Percentiles rank a stretch among this genome's conserved stretches.
Evolutionary conservation across 30 jellyfish, hydroid and myxozoan species (phyloP).

Genomic region (Mastigias papua): DNA sequence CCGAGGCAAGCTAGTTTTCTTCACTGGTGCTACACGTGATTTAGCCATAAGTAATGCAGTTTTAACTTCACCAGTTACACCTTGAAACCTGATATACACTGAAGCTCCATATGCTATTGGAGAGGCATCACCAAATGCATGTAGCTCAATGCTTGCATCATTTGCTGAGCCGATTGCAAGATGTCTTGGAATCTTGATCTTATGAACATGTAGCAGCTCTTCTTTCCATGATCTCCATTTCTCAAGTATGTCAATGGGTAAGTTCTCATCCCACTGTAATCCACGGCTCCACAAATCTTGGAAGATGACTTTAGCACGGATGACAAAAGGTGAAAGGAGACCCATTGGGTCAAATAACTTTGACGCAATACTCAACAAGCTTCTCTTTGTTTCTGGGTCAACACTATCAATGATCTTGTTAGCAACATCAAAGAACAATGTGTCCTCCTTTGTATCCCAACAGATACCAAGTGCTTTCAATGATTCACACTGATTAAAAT

Average conservation of each 20-base stretch:
- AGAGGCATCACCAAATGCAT: conserved; percentile 54
- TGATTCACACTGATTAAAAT: background rate
- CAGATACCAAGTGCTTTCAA: background rate
- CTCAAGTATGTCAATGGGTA: background rate
- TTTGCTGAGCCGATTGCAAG: background rate
- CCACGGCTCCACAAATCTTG: conserved; percentile 9
- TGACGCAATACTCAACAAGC: conserved; percentile 8
- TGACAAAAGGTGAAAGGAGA: conserved; percentile 1
- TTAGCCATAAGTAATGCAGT: background rate
- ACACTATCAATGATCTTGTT: background rate
- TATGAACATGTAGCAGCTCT: background rate
- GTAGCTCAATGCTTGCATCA: background rate
- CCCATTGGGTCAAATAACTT: conserved; percentile 43
- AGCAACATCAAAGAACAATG: background rate
- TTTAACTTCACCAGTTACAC: background rate
- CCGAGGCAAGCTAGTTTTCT: conserved; percentile 15
- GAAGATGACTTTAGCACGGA: conserved; percentile 14
- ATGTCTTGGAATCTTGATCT: conserved; percentile 29
- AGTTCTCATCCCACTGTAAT: background rate
- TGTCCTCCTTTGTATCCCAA: conserved; percentile 14
- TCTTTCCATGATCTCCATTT: conserved; percentile 25
- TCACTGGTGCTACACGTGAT: conserved; percentile 44
- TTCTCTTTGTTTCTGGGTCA: background rate
- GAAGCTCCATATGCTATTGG: conserved; percentile 38
- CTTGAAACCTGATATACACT: background rate